phyloP scores from a whole-genome alignment of 2,113 vertebrate genomes.

The Lampris megalopsis region DNA sequence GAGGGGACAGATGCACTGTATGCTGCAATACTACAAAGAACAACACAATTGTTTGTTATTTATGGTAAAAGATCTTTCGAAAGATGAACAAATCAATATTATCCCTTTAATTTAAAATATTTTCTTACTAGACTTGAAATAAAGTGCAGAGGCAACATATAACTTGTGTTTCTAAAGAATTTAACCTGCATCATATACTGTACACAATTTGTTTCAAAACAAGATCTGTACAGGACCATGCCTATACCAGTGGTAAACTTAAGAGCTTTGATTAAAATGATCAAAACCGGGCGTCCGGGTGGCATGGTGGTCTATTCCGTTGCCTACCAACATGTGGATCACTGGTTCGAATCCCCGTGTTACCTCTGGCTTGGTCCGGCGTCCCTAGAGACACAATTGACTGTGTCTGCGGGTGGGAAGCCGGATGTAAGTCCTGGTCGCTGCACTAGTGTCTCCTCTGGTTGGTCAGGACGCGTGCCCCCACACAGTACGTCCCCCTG shows the following conservation, averaged over 20 bases:
- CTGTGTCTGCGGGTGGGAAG: too few relatives aligned
- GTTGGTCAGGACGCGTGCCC: too few relatives aligned
- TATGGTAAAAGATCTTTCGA: background rate
- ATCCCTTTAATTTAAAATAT: background rate
- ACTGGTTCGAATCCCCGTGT: too few relatives aligned
- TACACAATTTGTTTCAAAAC: background rate
- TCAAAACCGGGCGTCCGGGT: too few relatives aligned
- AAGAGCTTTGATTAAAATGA: constrained; percentile 20
- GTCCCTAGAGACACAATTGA: too few relatives aligned
- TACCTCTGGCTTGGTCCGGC: too few relatives aligned
- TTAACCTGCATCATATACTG: background rate
- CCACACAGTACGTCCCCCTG: too few relatives aligned
- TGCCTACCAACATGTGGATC: too few relatives aligned
- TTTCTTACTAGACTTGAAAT: background rate
- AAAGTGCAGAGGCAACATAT: too few relatives aligned
- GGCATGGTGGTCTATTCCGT: too few relatives aligned
- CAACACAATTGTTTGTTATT: background rate
- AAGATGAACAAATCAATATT: background rate
- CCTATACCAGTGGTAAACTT: constrained; percentile 29
- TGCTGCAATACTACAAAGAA: background rate
- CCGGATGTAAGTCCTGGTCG: too few relatives aligned
- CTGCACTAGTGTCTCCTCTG: too few relatives aligned
- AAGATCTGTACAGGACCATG: constrained; percentile 2
- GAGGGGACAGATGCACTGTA: constrained; percentile 14
- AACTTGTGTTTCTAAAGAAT: background rate